Conservation (phyloP, 2,888 invertebrate genomes). For the Cantharis lateralis region DNA sequence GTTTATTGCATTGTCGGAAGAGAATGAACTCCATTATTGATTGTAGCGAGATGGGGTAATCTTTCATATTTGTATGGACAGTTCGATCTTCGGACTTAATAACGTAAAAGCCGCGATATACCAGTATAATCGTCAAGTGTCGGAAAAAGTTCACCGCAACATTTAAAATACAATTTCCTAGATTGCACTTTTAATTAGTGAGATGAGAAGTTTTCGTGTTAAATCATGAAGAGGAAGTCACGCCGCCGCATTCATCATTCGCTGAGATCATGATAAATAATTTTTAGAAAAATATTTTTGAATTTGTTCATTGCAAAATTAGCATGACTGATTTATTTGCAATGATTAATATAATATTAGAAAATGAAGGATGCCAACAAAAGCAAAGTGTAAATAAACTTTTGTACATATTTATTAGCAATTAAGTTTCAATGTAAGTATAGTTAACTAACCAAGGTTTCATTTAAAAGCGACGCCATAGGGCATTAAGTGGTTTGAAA, state of each 20-base stretch:
- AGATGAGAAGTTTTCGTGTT: background rate
- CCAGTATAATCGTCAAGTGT: background rate
- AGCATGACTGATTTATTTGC: background rate
- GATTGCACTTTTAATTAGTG: background rate
- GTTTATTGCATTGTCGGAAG: background rate
- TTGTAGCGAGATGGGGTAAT: background rate
- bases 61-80: background rate
- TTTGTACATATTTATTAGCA: background rate
- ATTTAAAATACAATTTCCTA: background rate
- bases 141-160: background rate
- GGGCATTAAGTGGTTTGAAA: background rate
- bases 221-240: background rate
- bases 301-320: too few species aligned
- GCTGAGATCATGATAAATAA: background rate
- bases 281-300: background rate
- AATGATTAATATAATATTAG: background rate
- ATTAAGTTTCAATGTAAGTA: background rate
- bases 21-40: background rate
- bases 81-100: background rate
- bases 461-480: conserved; percentile 1
- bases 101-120: background rate
- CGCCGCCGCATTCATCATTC: background rate
- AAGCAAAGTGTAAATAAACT: background rate
- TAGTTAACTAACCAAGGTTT: background rate
- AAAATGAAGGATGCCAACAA: background rate